Evolutionary conservation across 2,113 vertebrate species (phyloP).

Genomic region (Alexandromys fortis): DNA sequence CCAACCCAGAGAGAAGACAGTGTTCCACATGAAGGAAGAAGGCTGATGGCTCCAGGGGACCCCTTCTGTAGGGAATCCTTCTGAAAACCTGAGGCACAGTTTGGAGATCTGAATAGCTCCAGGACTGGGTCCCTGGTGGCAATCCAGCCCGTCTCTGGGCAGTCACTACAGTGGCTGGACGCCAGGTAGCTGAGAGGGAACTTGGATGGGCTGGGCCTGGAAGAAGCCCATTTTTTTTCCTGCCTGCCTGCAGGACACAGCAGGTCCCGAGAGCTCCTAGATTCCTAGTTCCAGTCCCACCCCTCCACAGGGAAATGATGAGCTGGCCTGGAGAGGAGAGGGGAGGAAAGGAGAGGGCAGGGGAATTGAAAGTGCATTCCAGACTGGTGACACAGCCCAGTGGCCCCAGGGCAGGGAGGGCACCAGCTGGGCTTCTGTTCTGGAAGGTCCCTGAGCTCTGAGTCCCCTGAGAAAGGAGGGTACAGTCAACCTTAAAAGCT

Average conservation of each 20-base stretch:
- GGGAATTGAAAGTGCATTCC: constrained; percentile 69
- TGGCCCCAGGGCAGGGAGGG: constrained; percentile 13
- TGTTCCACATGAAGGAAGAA: background rate
- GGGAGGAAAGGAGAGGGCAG: background rate
- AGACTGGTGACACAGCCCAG: constrained; percentile 15
- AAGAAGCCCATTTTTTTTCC: background rate
- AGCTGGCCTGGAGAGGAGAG: background rate
- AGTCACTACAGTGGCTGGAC: background rate
- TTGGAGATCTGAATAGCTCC: background rate
- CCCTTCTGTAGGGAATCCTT: background rate
- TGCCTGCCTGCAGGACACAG: background rate
- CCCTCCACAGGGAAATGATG: background rate
- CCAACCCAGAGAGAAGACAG: background rate
- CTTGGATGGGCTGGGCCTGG: background rate
- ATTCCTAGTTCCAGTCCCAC: background rate
- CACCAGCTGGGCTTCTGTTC: background rate
- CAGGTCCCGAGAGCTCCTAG: background rate
- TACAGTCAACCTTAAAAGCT: background rate
- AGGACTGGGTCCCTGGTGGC: background rate
- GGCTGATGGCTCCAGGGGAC: background rate
- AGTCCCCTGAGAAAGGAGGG: constrained; percentile 5
- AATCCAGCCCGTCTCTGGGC: background rate
- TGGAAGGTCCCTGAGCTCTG: constrained; percentile 50
- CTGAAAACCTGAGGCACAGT: background rate
- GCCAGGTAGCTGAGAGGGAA: background rate